Percentiles rank a stretch among this genome's conserved stretches.
phyloP scores from a whole-genome alignment of 2,113 vertebrate species.

The Malurus elegans region DNA sequence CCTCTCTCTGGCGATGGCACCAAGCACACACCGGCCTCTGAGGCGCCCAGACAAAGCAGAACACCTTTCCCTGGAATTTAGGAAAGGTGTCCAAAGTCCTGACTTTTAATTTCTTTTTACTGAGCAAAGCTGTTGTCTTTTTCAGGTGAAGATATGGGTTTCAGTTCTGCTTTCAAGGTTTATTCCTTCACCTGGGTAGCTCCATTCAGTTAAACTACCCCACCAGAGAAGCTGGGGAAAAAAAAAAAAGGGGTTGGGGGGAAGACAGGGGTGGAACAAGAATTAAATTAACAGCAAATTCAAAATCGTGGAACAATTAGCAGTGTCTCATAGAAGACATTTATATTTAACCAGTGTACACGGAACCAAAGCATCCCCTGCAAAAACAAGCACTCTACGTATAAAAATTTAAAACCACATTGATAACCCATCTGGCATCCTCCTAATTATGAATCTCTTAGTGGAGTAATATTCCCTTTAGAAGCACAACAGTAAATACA shows the following conservation, averaged over 20 bases:
- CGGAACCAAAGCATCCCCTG: conserved; percentile 38
- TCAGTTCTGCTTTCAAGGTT: not conserved
- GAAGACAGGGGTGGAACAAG: not conserved
- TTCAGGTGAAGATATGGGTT: not conserved
- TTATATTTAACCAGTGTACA: conserved; percentile 63
- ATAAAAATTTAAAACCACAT: conserved; percentile 79
- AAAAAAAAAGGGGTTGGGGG: accelerated
- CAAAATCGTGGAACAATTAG: conserved; percentile 32
- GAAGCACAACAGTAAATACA: conserved; percentile 69
- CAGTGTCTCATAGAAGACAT: conserved; percentile 25
- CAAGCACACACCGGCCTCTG: not conserved
- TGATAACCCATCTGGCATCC: conserved; percentile 77
- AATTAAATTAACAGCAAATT: conserved; percentile 55
- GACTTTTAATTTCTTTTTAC: not conserved
- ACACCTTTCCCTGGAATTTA: not conserved
- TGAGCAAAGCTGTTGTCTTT: not conserved
- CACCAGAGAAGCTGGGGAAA: not conserved
- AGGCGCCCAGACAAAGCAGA: not conserved
- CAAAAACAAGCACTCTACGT: conserved; percentile 58
- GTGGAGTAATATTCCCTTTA: conserved; percentile 71
- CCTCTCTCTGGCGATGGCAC: not conserved
- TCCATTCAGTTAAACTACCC: not conserved
- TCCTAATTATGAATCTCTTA: conserved; percentile 75
- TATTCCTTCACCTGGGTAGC: not conserved
- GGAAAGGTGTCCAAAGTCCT: not conserved